These are phyloP conservation scores for Alauda arvensis DNA, from an alignment of 2,797 vertebrate species.

Conservation along the genomic window DNA sequence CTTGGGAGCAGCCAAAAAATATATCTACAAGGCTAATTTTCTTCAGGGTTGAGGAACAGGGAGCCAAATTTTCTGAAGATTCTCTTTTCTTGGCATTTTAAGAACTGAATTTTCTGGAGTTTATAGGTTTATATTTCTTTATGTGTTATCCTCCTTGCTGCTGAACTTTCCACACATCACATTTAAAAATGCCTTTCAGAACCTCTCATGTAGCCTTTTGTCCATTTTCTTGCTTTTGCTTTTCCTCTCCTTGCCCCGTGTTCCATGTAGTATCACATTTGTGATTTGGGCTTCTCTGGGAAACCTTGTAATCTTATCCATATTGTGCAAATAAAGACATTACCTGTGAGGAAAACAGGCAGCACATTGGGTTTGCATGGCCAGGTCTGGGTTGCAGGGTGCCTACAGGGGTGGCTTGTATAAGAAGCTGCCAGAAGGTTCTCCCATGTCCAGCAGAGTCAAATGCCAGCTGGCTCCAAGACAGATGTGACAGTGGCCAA, in stretches of 20 bases:
- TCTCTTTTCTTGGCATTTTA: background rate
- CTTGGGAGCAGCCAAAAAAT: background rate
- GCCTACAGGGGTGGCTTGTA: background rate
- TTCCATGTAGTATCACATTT: background rate
- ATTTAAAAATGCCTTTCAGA: background rate
- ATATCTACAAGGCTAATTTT: background rate
- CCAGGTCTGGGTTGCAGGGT: background rate
- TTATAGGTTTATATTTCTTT: background rate
- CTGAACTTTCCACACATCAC: background rate
- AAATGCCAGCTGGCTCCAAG: background rate
- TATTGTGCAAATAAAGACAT: background rate
- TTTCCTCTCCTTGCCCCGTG: background rate
- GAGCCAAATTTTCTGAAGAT: background rate
- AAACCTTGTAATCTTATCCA: background rate
- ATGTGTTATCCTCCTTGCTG: background rate
- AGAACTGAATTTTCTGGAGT: background rate
- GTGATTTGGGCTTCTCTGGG: background rate
- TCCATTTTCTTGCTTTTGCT: background rate
- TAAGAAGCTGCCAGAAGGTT: background rate
- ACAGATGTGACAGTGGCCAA: fast-evolving
- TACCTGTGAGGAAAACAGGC: background rate
- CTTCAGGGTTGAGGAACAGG: background rate
- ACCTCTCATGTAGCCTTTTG: background rate
- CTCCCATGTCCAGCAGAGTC: background rate
- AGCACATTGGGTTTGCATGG: background rate